phyloP scores from a whole-genome alignment of 2,113 vertebrate species.

The Trochalopteron elliotii region DNA sequence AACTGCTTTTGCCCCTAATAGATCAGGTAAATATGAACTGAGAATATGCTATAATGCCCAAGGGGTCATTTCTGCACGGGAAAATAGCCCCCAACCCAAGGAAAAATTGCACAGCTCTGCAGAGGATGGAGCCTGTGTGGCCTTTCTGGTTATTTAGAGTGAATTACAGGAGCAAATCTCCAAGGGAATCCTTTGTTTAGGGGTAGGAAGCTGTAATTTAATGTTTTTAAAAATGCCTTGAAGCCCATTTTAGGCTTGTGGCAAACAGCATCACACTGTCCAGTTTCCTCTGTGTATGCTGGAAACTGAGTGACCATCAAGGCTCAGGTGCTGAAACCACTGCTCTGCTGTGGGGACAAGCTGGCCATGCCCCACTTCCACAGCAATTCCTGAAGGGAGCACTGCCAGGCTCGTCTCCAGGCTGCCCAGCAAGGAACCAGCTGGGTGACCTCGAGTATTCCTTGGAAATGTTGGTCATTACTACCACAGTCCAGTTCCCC shows the following conservation, averaged over 20 bases:
- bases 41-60: background rate
- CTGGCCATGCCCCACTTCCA: background rate
- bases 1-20: constrained; percentile 21
- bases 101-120: background rate
- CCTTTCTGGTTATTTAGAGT: background rate
- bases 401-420: background rate
- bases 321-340: background rate
- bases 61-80: background rate
- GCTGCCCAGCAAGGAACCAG: background rate
- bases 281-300: background rate
- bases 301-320: background rate
- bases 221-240: background rate
- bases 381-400: background rate
- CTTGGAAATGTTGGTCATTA: background rate
- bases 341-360: background rate
- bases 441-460: background rate
- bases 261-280: background rate
- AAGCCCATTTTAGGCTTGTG: background rate
- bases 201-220: background rate
- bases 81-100: background rate
- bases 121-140: background rate
- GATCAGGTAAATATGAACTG: constrained; percentile 38
- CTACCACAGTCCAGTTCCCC: background rate
- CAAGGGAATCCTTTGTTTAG: background rate
- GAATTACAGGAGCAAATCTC: background rate